These are phyloP conservation scores for Drosophila testacea DNA, from an alignment of 2,888 invertebrate genomes.

Conservation along the genomic window DNA sequence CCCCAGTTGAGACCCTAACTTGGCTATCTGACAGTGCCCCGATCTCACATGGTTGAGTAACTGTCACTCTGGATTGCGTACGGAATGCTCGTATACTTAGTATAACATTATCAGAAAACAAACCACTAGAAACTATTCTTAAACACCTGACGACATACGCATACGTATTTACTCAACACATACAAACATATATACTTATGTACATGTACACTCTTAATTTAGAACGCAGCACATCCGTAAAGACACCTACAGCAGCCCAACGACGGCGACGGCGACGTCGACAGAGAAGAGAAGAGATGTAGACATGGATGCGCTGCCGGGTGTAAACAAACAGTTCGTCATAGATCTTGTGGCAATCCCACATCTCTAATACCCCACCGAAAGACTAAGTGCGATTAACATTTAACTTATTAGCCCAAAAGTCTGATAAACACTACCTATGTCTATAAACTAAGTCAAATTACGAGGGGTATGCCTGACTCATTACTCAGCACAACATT, in stretches of 20 bases:
- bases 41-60: slow-evolving; percentile 47
- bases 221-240: slow-evolving; percentile 67
- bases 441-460: background rate
- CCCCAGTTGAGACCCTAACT: slow-evolving; percentile 28
- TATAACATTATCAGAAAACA: slow-evolving; percentile 57
- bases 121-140: slow-evolving; percentile 71
- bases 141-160: slow-evolving; percentile 72
- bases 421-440: slow-evolving; percentile 27
- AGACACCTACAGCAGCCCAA: slow-evolving; percentile 57
- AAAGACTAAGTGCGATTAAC: slow-evolving; percentile 64
- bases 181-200: background rate
- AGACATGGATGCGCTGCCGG: slow-evolving; percentile 47
- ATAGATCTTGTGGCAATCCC: slow-evolving; percentile 29
- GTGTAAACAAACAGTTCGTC: slow-evolving; percentile 71
- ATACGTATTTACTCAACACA: slow-evolving; percentile 1
- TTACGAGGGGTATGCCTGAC: slow-evolving; percentile 1
- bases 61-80: slow-evolving; percentile 51
- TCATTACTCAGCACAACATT: background rate
- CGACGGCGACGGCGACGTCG: background rate
- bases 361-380: slow-evolving; percentile 45
- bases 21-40: slow-evolving; percentile 41
- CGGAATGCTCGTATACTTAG: slow-evolving; percentile 31
- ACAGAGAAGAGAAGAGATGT: background rate
- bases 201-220: slow-evolving; percentile 62
- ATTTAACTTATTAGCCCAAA: slow-evolving; percentile 35